phyloP scores from a whole-genome alignment of 2,797 vertebrate genomes.

The Dryobates pubescens region DNA sequence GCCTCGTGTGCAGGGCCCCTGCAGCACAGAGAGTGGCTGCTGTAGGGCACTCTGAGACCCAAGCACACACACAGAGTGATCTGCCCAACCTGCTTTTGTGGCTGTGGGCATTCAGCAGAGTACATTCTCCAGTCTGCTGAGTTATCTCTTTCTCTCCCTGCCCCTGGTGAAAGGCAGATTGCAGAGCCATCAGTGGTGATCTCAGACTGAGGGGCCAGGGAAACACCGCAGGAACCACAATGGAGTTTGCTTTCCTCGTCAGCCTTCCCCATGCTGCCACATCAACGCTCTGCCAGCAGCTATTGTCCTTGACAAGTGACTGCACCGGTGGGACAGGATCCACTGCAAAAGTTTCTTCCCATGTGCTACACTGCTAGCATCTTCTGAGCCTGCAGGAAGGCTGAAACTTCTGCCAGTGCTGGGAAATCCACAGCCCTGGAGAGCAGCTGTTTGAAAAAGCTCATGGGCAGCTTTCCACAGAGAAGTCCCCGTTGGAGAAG shows the following conservation, averaged over 20 bases:
- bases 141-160: background rate
- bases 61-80: background rate
- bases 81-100: background rate
- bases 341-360: constrained; percentile 9
- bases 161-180: constrained; percentile 45
- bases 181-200: background rate
- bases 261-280: constrained; percentile 17
- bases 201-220: constrained; percentile 31
- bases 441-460: background rate
- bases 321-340: constrained; percentile 11
- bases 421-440: background rate
- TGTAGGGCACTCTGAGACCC: background rate
- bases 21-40: background rate
- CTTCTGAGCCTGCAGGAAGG: background rate
- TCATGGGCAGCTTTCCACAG: background rate
- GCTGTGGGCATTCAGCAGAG: background rate
- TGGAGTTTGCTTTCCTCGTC: constrained; percentile 67
- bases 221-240: constrained; percentile 30
- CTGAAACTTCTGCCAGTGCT: background rate
- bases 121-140: constrained; percentile 25
- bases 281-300: constrained; percentile 51
- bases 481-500: background rate
- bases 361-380: background rate
- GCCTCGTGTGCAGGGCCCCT: background rate
- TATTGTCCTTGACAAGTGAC: constrained; percentile 71